Evolutionary conservation across 2,797 vertebrate genomes (phyloP), one percentile per base, ranked within the genome.

Genomic region (Sphaeramia orbicularis): DNA sequence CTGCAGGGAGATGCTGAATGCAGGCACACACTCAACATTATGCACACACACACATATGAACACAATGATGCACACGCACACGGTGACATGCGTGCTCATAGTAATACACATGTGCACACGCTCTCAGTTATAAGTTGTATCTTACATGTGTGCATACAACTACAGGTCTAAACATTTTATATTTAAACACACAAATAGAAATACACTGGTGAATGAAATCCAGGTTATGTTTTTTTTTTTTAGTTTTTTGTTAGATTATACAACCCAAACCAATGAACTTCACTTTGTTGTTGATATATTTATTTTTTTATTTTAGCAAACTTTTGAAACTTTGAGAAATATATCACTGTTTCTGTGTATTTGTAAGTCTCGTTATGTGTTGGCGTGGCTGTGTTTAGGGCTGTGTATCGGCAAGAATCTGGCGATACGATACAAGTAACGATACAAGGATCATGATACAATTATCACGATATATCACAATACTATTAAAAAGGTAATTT

Each of bases 1-100:
- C 91, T 86, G 89, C 87, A 86, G 86, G 84, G 84, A 91, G 84
- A 92, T 60, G 84, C 78, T 89, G 87, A 90, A 90, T 89, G 81
- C 89, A 73, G 81, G 71, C 81, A 12, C 87, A 85, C 88, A 89
- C 87, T 87, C 84, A 65, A 73, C 40, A 41, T 74, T 70, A 64
- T 61, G 58, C 68, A 53, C 52, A 3, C 72, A 68, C 74, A 82
- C 78, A 76, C 78, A 74, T 9, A 51, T 54, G 49, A 74, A 74
- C 79, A 91, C 86, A 86, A 83, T 84, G 74, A 80, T 70, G 52
- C 80, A 81, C 71, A 88, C 74, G 43, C 76, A 80, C 66, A 38
- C 45, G 78, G 56, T 60, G 77, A 68, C 62, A 73, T 38, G 40
- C 85, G 88, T 78, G 78, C 71, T 82, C 84, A 89, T 77, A 55